phyloP scores from a whole-genome alignment of 1,140 invertebrate genomes.

The Polypedilum pembai region DNA sequence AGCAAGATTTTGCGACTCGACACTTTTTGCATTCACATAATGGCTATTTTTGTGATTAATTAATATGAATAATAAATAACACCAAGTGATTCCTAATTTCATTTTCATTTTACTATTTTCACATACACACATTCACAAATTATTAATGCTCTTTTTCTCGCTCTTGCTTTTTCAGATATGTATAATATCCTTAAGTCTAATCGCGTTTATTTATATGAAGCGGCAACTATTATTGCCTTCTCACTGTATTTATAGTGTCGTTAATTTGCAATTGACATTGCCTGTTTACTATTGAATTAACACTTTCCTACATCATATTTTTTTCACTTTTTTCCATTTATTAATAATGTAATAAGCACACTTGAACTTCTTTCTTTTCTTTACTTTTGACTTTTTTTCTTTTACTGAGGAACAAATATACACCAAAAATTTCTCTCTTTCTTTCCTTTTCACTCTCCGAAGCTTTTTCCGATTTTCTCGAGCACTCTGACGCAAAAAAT shows the following conservation, averaged over 20 bases:
- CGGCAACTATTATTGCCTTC: neutral
- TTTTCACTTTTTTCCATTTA: neutral
- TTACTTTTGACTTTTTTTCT: neutral
- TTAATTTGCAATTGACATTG: conserved; percentile 22
- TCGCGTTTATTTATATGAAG: too few relatives aligned
- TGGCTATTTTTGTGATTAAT: conserved; percentile 27
- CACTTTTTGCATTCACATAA: conserved; percentile 15
- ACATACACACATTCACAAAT: neutral
- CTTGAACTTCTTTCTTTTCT: neutral
- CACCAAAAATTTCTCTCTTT: neutral
- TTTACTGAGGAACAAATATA: neutral
- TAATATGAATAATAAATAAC: conserved; percentile 28
- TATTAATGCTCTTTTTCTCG: too few relatives aligned
- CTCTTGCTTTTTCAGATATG: neutral
- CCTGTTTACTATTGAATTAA: neutral
- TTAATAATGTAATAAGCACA: conserved; percentile 22
- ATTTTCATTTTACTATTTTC: conserved; percentile 17
- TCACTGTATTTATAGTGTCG: neutral
- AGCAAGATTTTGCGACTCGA: conserved; percentile 15
- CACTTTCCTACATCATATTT: neutral
- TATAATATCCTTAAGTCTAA: neutral
- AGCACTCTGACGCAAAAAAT: conserved; percentile 7
- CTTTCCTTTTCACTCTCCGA: neutral
- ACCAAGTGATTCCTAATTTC: conserved; percentile 26
- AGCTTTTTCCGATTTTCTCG: neutral